A percentile compares a stretch with the other conserved stretches of the same genome.
phyloP scores from a whole-genome alignment of 2,888 invertebrate species.

The Bombyx huttoni region DNA sequence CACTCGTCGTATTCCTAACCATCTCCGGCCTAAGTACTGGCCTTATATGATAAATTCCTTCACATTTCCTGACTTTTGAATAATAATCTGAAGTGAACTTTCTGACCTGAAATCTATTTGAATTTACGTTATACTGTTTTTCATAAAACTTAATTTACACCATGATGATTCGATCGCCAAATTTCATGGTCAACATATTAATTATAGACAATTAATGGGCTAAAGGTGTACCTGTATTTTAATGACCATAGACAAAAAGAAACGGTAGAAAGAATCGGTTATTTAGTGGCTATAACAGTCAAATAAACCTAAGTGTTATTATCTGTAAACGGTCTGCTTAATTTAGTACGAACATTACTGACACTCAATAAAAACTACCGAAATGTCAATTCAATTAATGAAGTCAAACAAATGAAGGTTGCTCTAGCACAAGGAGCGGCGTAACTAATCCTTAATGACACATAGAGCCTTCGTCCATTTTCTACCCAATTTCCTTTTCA shows the following conservation, averaged over 20 bases:
- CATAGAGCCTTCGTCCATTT: conserved; percentile 65
- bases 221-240: background rate
- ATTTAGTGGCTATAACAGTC: conserved; percentile 48
- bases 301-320: conserved; percentile 60
- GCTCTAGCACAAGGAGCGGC: conserved; percentile 41
- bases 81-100: conserved; percentile 18
- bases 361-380: conserved; percentile 58
- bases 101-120: too few relatives aligned
- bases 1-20: conserved; percentile 20
- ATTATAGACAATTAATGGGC: too few relatives aligned
- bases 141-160: background rate
- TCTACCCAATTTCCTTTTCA: conserved; percentile 72
- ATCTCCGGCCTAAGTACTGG: conserved; percentile 27
- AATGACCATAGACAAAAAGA: background rate
- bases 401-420: conserved; percentile 63
- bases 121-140: too few relatives aligned
- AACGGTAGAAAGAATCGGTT: conserved; percentile 11
- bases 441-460: conserved; percentile 69
- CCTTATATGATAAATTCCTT: conserved; percentile 34
- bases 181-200: too few relatives aligned
- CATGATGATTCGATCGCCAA: too few relatives aligned
- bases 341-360: conserved; percentile 53
- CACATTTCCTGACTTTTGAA: conserved; percentile 28
- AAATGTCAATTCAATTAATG: conserved; percentile 69
- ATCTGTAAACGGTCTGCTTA: conserved; percentile 48